Evolutionary conservation across 2,888 invertebrate genomes (phyloP).

Genomic region (Xestobium rufovillosum): DNA sequence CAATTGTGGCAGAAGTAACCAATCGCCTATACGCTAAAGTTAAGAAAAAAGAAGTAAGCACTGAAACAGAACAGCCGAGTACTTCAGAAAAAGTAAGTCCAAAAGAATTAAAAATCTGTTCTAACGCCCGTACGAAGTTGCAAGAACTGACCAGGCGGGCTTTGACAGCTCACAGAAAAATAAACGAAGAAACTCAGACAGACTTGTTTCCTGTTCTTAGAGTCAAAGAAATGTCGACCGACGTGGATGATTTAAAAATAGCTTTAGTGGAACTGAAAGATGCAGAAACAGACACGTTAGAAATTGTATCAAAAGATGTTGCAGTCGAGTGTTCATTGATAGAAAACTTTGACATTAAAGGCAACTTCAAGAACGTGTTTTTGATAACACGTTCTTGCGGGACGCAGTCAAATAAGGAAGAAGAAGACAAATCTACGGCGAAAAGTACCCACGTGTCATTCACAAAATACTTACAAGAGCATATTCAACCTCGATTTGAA

Average conservation of each 20-base stretch:
- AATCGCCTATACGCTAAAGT: constrained; percentile 57
- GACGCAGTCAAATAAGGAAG: constrained; percentile 31
- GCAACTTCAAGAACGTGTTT: constrained; percentile 32
- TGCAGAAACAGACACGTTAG: constrained; percentile 39
- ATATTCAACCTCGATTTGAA: constrained; percentile 23
- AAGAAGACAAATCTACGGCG: constrained; percentile 39
- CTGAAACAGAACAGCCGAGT: constrained; percentile 31
- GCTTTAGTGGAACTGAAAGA: constrained; percentile 39
- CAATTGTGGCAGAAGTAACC: constrained; percentile 65
- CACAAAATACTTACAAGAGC: constrained; percentile 37
- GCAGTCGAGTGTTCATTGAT: constrained; percentile 44
- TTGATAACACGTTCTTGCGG: constrained; percentile 40
- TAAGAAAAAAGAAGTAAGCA: constrained; percentile 45
- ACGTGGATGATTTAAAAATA: constrained; percentile 48
- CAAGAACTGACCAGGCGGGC: constrained; percentile 55
- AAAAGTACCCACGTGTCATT: constrained; percentile 36
- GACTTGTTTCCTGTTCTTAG: constrained; percentile 44
- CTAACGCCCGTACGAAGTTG: constrained; percentile 51
- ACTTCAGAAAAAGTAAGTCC: constrained; percentile 20
- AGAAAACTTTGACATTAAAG: constrained; percentile 28
- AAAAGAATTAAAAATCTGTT: constrained; percentile 50
- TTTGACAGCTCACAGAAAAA: constrained; percentile 46
- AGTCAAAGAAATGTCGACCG: constrained; percentile 52
- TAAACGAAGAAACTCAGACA: constrained; percentile 54
- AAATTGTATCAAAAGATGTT: constrained; percentile 42